A percentile compares a stretch with the other conserved stretches of the same genome.
Evolutionary conservation across 2,797 vertebrate genomes (phyloP).

Genomic region (Hybognathus amarus): DNA sequence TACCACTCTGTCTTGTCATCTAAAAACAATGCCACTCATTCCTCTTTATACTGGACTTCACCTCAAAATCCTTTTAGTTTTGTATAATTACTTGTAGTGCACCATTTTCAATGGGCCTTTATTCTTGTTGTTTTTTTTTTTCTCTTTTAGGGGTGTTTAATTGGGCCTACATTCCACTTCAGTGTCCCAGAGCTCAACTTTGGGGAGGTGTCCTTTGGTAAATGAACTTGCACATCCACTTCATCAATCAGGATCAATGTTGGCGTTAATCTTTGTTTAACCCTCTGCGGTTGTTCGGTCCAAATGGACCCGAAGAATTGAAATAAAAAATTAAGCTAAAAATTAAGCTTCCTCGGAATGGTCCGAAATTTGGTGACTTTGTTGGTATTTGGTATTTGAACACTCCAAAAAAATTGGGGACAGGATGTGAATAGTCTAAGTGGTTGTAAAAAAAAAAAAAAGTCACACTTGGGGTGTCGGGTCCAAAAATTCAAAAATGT

Average conservation of each 20-base stretch:
- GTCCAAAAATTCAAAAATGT: too few species aligned
- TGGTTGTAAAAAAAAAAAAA: too few species aligned
- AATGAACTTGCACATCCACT: slow-evolving; percentile 64
- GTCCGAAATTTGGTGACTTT: too few species aligned
- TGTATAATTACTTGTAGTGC: slow-evolving; percentile 25
- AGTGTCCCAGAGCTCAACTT: slow-evolving; percentile 80
- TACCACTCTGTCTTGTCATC: slow-evolving; percentile 48
- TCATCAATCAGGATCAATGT: slow-evolving; percentile 46
- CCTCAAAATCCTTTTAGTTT: slow-evolving; percentile 17
- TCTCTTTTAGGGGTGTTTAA: slow-evolving; percentile 80
- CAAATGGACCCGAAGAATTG: too few species aligned
- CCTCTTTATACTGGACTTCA: background rate
- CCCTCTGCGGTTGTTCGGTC: too few species aligned
- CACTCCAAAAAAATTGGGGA: too few species aligned
- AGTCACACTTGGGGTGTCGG: too few species aligned
- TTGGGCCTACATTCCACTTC: slow-evolving; percentile 86
- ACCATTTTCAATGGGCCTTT: slow-evolving; percentile 19
- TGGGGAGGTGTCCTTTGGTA: slow-evolving; percentile 87
- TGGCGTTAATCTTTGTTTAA: slow-evolving; percentile 39
- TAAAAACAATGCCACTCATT: slow-evolving; percentile 26
- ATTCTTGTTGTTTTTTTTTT: background rate
- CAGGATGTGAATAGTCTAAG: too few species aligned
- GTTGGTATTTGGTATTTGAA: too few species aligned
- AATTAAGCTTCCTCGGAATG: too few species aligned
- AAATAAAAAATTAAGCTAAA: too few species aligned